Percentiles rank a stretch among this genome's conserved stretches.
Evolutionary conservation across 2,888 invertebrate genomes (phyloP).

Genomic region (Litoditis marina): DNA sequence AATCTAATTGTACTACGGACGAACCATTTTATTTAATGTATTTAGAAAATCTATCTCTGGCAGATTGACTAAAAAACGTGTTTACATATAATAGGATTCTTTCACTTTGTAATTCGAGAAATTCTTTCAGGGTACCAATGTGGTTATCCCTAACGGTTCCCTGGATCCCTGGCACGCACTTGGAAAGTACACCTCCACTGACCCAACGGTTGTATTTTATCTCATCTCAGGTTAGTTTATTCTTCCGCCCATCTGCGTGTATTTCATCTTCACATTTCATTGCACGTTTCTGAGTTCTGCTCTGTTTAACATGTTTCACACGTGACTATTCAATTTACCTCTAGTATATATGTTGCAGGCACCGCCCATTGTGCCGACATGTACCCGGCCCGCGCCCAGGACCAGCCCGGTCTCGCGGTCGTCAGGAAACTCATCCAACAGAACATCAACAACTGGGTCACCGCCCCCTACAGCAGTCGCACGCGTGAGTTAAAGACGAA

Average conservation of each 20-base stretch:
- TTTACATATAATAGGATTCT: too few relatives aligned
- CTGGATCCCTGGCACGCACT: conserved; percentile 40
- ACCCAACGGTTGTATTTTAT: not conserved
- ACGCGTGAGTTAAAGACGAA: too few relatives aligned
- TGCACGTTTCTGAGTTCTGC: too few relatives aligned
- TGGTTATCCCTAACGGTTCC: conserved; percentile 38
- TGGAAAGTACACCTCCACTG: conserved; percentile 16
- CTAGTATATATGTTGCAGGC: conserved; percentile 14
- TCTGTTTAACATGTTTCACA: too few relatives aligned
- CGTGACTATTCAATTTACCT: conserved; percentile 17
- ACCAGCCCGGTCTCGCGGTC: conserved; percentile 9
- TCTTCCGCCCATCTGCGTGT: too few relatives aligned
- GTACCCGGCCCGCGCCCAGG: conserved; percentile 22
- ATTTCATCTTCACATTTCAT: too few relatives aligned
- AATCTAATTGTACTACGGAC: too few relatives aligned
- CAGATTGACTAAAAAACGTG: too few relatives aligned
- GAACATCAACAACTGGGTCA: conserved; percentile 42
- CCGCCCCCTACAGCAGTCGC: conserved; percentile 23
- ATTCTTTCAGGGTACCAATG: conserved; percentile 11
- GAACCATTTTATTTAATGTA: too few relatives aligned
- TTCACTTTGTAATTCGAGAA: too few relatives aligned
- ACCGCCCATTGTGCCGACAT: conserved; percentile 31
- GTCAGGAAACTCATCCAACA: conserved; percentile 28
- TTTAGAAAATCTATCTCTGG: too few relatives aligned
- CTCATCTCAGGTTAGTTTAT: conserved; percentile 22